A percentile compares a stretch with the other conserved stretches of the same genome.
Evolutionary conservation across 2,113 vertebrate species (phyloP).

Genomic region (Raja brachyura): DNA sequence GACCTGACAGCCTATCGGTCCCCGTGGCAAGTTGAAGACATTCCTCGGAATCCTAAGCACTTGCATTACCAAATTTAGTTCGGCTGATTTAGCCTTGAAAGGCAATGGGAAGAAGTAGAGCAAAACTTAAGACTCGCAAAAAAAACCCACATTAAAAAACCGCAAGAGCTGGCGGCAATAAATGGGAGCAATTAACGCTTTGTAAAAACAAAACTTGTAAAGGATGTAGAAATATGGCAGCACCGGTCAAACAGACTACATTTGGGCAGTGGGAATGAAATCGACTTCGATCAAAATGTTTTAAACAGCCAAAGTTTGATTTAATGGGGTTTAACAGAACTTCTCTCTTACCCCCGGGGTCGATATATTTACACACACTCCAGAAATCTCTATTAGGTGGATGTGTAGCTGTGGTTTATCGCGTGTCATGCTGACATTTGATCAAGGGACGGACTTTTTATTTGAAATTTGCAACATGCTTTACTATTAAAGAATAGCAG

Average conservation of each 20-base stretch:
- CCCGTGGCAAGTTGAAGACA: constrained; percentile 79
- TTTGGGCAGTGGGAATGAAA: background rate
- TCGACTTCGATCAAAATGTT: background rate
- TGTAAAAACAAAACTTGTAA: constrained; percentile 45
- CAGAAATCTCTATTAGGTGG: background rate
- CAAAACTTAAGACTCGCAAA: constrained; percentile 50
- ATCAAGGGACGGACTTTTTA: background rate
- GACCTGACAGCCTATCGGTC: constrained; percentile 52
- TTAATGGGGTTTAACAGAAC: background rate
- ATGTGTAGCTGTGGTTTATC: too few relatives aligned
- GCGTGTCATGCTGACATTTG: background rate
- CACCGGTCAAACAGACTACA: constrained; percentile 3
- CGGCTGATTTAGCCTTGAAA: constrained; percentile 87
- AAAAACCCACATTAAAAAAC: constrained; percentile 48
- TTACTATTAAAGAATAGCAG: background rate
- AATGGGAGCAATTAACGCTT: constrained; percentile 59
- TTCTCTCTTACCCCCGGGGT: background rate
- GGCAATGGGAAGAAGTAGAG: constrained; percentile 72
- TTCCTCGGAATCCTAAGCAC: constrained; percentile 88
- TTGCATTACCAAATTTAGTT: constrained; percentile 96
- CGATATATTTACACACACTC: background rate
- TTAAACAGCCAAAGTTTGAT: background rate
- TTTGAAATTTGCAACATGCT: background rate
- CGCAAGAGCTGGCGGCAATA: constrained; percentile 53
- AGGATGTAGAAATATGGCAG: background rate